Conservation (phyloP, 2,888 invertebrate species). For the Drosophila rubida region DNA sequence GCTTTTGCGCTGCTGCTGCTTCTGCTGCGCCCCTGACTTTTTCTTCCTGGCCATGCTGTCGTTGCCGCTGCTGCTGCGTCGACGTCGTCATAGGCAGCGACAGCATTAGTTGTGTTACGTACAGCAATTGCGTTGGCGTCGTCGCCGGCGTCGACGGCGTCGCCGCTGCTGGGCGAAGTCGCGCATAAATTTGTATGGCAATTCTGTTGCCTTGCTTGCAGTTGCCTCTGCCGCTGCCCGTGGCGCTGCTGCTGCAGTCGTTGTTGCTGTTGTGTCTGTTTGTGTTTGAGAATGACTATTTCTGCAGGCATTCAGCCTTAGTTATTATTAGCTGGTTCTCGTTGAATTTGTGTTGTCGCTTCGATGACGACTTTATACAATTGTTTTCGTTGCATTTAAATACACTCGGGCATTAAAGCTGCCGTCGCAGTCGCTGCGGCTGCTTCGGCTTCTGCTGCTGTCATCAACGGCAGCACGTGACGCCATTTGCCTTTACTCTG, state of each 20-base stretch:
- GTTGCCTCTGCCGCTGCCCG: conserved; percentile 8
- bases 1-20: conserved; percentile 23
- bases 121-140: conserved; percentile 22
- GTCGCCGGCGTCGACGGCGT: conserved; percentile 46
- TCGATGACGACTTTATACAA: conserved; percentile 39
- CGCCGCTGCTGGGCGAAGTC: conserved; percentile 58
- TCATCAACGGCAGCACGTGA: conserved; percentile 29
- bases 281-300: conserved; percentile 60
- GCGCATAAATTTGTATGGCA: conserved; percentile 64
- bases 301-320: conserved; percentile 68
- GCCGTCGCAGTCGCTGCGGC: background rate
- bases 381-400: conserved; percentile 27
- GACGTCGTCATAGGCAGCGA: conserved; percentile 33
- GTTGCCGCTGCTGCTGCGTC: conserved; percentile 28
- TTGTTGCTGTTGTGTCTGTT: conserved; percentile 17
- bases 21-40: background rate
- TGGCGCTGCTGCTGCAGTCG: conserved; percentile 27
- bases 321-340: conserved; percentile 45
- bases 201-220: conserved; percentile 24
- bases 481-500: conserved; percentile 45
- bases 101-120: conserved; percentile 47
- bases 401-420: conserved; percentile 2
- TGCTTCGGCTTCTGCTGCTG: background rate
- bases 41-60: conserved; percentile 11
- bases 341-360: conserved; percentile 12